phyloP scores from a whole-genome alignment of 2,113 vertebrate genomes.

The Tautogolabrus adspersus region DNA sequence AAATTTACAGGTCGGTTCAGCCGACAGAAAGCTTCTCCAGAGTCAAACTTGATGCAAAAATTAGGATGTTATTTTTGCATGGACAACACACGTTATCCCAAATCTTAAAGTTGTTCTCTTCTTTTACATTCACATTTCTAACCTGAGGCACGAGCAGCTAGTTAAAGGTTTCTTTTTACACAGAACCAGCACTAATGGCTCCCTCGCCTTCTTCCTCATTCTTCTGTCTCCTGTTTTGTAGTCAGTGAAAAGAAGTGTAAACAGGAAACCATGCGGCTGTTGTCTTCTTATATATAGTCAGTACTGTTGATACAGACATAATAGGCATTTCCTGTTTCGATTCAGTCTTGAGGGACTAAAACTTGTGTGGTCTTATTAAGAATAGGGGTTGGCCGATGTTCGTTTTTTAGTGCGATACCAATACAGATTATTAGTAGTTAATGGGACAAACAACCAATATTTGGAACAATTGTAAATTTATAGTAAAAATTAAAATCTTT shows the following conservation, averaged over 20 bases:
- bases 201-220: conserved; percentile 50
- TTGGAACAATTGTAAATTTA: too few relatives aligned
- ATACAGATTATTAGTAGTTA: too few relatives aligned
- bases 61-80: not conserved
- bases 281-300: conserved; percentile 15
- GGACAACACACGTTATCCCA: not conserved
- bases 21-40: not conserved
- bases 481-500: too few relatives aligned
- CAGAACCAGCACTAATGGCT: not conserved
- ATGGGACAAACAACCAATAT: too few relatives aligned
- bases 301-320: not conserved
- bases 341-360: not conserved
- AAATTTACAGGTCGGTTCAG: too few relatives aligned
- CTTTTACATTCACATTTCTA: conserved; percentile 24
- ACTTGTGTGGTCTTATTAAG: not conserved
- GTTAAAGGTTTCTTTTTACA: conserved; percentile 42
- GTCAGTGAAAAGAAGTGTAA: not conserved
- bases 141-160: conserved; percentile 22
- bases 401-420: too few relatives aligned
- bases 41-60: not conserved
- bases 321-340: not conserved
- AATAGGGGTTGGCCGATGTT: too few relatives aligned
- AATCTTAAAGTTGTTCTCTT: not conserved
- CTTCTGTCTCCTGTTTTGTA: not conserved
- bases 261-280: conserved; percentile 29